A percentile compares a stretch with the other conserved stretches of the same genome.
phyloP scores from a whole-genome alignment of 2,113 vertebrate species.

The Myxocyprinus asiaticus region DNA sequence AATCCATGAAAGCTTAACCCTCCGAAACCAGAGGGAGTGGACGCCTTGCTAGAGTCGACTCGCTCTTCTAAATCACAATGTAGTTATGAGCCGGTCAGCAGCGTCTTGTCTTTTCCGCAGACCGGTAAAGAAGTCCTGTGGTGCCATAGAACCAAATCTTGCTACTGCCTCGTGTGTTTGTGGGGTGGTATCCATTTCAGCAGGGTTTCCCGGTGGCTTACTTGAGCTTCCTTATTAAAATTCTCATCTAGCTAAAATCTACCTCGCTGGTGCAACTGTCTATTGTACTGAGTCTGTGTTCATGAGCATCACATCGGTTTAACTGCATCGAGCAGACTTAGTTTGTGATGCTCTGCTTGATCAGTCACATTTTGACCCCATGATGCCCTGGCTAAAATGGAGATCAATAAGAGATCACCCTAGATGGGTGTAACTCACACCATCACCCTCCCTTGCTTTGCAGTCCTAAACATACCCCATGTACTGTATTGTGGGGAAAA shows the following conservation, averaged over 20 bases:
- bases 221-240: conserved; percentile 20
- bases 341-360: conserved; percentile 23
- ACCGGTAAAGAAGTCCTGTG: not conserved
- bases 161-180: conserved; percentile 6
- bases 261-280: conserved; percentile 66
- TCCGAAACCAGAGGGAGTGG: not conserved
- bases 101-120: not conserved
- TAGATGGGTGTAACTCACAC: not conserved
- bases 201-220: not conserved
- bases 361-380: conserved; percentile 7
- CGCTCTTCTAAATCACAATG: conserved; percentile 49
- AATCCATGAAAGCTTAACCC: conserved; percentile 34
- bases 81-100: conserved; percentile 45
- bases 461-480: not conserved
- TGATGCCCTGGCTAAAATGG: not conserved
- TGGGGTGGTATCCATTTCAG: not conserved
- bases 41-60: not conserved
- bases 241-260: conserved; percentile 67
- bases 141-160: not conserved
- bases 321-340: conserved; percentile 2
- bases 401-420: conserved; percentile 8
- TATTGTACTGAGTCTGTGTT: conserved; percentile 25
- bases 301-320: not conserved
- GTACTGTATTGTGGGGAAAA: not conserved
- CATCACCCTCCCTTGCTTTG: not conserved